These are phyloP conservation scores for Siderastrea radians DNA, from an alignment of 92 coral and sea anemone genomes.

Conservation along the genomic window DNA sequence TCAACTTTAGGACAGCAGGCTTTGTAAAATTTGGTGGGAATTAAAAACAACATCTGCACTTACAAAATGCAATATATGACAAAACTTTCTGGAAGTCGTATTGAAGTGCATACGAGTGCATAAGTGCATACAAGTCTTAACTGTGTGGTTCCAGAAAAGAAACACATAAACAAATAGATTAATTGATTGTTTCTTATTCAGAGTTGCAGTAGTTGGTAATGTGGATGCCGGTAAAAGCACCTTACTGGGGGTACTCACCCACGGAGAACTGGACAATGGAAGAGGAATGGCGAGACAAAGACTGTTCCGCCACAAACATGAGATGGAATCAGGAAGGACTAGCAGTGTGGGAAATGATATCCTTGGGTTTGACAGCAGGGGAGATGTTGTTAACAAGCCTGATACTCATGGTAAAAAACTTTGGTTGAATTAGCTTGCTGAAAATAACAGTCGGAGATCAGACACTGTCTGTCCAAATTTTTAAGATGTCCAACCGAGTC, in stretches of 20 bases:
- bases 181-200: constrained; percentile 3
- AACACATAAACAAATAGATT: not conserved
- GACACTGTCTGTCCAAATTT: no score
- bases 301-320: constrained; percentile 97
- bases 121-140: not conserved
- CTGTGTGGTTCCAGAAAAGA: no score
- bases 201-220: constrained; percentile 99
- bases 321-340: constrained; percentile 99
- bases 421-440: not conserved
- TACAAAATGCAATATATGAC: no score
- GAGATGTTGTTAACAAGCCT: constrained; percentile 95
- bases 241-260: constrained; percentile 94
- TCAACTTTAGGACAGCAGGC: no score
- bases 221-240: constrained; percentile 99
- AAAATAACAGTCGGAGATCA: no score
- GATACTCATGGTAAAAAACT: constrained; percentile 87
- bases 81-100: no score
- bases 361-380: constrained; percentile 96
- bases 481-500: no score
- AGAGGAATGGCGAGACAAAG: constrained; percentile 97
- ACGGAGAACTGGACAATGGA: constrained; percentile 98
- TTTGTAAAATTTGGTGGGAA: no score
- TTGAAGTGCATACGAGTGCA: not conserved
- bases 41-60: no score
- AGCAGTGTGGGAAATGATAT: constrained; percentile 99